Percentiles rank a stretch among this genome's conserved stretches.
Evolutionary conservation across 2,113 vertebrate species (phyloP).

Genomic region (Nipponia nippon): DNA sequence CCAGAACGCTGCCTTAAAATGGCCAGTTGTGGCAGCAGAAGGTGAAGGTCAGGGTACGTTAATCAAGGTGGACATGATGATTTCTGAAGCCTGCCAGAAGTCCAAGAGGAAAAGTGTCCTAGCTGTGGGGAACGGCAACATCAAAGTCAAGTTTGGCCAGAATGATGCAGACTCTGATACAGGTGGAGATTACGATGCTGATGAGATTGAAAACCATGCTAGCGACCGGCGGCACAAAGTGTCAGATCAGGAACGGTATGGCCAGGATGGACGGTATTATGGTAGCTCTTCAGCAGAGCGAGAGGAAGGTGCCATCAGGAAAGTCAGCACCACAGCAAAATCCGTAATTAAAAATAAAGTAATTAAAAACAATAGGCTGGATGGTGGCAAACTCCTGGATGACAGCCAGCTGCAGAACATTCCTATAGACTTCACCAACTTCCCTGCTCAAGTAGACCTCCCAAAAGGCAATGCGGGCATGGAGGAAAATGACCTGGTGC

Average conservation of each 20-base stretch:
- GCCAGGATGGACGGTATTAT: constrained; percentile 74
- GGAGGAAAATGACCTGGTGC: constrained; percentile 79
- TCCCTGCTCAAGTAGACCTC: constrained; percentile 87
- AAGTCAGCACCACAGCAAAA: constrained; percentile 77
- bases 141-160: constrained; percentile 87
- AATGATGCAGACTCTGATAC: constrained; percentile 63
- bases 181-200: constrained; percentile 70
- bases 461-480: constrained; percentile 72
- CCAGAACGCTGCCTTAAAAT: constrained; percentile 70
- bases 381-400: constrained; percentile 73
- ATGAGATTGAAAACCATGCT: constrained; percentile 81
- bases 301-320: constrained; percentile 76
- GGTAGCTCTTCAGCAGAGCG: constrained; percentile 78
- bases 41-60: constrained; percentile 89
- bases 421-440: constrained; percentile 88
- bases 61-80: constrained; percentile 89
- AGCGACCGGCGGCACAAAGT: constrained; percentile 79
- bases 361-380: constrained; percentile 50
- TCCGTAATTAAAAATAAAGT: constrained; percentile 71
- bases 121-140: constrained; percentile 80
- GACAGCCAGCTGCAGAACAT: constrained; percentile 80
- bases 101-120: constrained; percentile 90
- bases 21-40: constrained; percentile 84
- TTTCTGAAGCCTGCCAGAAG: constrained; percentile 91
- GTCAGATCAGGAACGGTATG: constrained; percentile 73